Percentiles rank a stretch among this genome's conserved stretches.
These are phyloP conservation scores for Leptopilina boulardi DNA, from an alignment of 1,140 invertebrate species.

Conservation along the genomic window DNA sequence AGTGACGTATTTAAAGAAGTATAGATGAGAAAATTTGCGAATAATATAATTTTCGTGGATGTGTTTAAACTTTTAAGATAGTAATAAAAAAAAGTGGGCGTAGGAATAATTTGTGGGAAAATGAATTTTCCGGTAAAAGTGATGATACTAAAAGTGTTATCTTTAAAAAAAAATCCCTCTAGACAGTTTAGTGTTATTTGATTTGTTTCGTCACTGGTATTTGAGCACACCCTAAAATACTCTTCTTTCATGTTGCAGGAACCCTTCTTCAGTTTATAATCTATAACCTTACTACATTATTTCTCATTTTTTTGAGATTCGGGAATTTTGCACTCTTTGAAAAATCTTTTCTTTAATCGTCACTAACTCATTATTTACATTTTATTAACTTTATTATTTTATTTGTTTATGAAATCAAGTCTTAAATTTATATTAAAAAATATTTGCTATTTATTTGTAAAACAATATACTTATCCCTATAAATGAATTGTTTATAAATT, in stretches of 20 bases:
- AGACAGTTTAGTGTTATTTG: background rate
- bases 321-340: background rate
- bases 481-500: no score
- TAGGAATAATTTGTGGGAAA: no score
- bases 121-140: background rate
- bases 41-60: background rate
- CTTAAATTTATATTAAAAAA: no score
- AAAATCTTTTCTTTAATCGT: background rate
- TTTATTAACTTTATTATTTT: no score
- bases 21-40: background rate
- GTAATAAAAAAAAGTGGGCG: no score
- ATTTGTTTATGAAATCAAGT: no score
- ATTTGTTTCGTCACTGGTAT: background rate
- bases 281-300: background rate
- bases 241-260: background rate
- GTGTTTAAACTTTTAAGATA: background rate
- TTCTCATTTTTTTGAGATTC: background rate
- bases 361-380: background rate
- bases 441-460: no score
- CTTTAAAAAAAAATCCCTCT: background rate
- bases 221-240: background rate
- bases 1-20: slow-evolving; percentile 2
- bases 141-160: background rate
- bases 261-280: background rate
- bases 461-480: no score